Percentiles rank a stretch among this genome's conserved stretches.
Evolutionary conservation across 2,888 invertebrate species (phyloP).

Genomic region (Margaritifera margaritifera): DNA sequence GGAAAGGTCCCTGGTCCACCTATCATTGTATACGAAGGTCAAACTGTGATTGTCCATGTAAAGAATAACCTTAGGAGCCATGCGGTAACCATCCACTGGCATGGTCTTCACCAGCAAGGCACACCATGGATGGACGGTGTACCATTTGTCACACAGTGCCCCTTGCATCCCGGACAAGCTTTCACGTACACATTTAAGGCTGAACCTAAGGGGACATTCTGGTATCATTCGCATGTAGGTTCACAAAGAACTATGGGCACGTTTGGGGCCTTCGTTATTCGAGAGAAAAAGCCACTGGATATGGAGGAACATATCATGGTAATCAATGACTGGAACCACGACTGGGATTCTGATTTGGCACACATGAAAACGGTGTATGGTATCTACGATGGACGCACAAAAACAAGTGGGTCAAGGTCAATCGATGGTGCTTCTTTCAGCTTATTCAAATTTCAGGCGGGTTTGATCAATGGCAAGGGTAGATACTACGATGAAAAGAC

Average conservation of each 20-base stretch:
- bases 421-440: constrained; percentile 41
- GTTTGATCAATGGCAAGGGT: constrained; percentile 58
- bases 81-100: constrained; percentile 63
- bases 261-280: constrained; percentile 60
- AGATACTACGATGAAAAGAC: constrained; percentile 31
- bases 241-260: constrained; percentile 60
- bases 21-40: constrained; percentile 61
- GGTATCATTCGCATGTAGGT: constrained; percentile 57
- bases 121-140: constrained; percentile 65
- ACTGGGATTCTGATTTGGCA: constrained; percentile 40
- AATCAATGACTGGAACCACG: constrained; percentile 55
- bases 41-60: constrained; percentile 53
- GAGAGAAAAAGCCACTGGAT: constrained; percentile 23
- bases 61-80: constrained; percentile 50
- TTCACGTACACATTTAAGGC: constrained; percentile 61
- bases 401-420: constrained; percentile 18
- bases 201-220: constrained; percentile 50
- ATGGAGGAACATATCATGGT: constrained; percentile 41
- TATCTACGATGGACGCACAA: constrained; percentile 31
- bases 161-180: constrained; percentile 56
- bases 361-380: constrained; percentile 43
- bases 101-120: constrained; percentile 58
- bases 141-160: constrained; percentile 62
- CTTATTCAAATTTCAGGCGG: constrained; percentile 39
- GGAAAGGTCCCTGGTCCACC: constrained; percentile 60